Evolutionary conservation across 2,888 invertebrate species (phyloP).

Genomic region (Eilema sororculum): DNA sequence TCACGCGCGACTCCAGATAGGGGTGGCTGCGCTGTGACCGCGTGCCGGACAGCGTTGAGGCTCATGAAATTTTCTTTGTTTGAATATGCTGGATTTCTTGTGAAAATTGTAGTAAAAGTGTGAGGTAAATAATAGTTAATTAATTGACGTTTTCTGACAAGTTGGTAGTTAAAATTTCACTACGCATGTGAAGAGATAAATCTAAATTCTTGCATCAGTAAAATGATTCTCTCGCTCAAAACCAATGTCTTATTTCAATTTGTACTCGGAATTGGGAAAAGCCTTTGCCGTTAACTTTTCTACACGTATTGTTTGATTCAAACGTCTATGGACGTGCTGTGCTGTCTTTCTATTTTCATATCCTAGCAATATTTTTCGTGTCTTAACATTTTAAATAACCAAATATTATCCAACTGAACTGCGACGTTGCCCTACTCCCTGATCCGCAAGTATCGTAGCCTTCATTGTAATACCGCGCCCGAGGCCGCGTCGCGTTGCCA

Average conservation of each 20-base stretch:
- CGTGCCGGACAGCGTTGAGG: slow-evolving; percentile 42
- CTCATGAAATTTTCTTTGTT: slow-evolving; percentile 24
- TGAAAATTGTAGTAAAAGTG: not conserved
- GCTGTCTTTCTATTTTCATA: not conserved
- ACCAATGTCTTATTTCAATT: not conserved
- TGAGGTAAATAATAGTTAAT: not conserved
- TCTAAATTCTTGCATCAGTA: not conserved
- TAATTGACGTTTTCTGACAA: not conserved
- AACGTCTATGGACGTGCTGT: not conserved
- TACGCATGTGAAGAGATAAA: too few species aligned
- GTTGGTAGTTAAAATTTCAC: not conserved
- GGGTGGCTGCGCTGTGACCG: slow-evolving; percentile 60
- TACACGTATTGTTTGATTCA: not conserved
- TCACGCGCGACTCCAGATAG: slow-evolving; percentile 69
- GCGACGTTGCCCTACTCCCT: slow-evolving; percentile 48
- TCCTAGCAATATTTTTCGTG: not conserved
- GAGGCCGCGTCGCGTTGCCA: slow-evolving; percentile 83
- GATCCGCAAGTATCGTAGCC: slow-evolving; percentile 68
- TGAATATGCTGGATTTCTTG: not conserved
- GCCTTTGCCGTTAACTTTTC: not conserved
- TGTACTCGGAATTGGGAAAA: not conserved
- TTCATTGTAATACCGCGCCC: slow-evolving; percentile 78
- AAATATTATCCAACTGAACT: slow-evolving; percentile 20
- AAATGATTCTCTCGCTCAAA: not conserved
- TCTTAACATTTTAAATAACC: too few species aligned